Evolutionary conservation across 2,797 vertebrate species (phyloP).

Genomic region (Hipposideros larvatus): DNA sequence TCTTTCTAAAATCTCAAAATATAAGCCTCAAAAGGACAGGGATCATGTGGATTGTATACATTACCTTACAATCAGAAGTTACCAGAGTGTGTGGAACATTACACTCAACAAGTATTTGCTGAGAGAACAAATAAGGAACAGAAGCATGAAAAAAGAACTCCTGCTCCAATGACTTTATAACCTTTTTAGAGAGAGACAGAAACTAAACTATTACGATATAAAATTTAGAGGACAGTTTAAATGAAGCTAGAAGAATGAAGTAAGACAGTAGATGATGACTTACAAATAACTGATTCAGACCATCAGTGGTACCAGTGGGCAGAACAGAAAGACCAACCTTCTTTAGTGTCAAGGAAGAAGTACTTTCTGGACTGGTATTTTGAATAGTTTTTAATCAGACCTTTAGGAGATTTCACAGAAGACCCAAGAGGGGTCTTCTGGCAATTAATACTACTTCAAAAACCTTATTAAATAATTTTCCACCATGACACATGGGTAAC

Average conservation of each 20-base stretch:
- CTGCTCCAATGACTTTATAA: background rate
- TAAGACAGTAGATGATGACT: background rate
- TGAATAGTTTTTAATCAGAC: background rate
- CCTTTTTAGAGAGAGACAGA: background rate
- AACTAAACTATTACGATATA: background rate
- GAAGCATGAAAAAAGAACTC: background rate
- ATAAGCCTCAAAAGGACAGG: background rate
- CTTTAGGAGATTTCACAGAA: background rate
- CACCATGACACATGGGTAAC: background rate
- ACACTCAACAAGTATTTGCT: background rate
- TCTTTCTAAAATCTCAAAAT: background rate
- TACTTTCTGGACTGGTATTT: background rate
- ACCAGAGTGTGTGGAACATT: background rate
- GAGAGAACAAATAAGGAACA: background rate
- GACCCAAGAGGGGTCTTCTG: background rate
- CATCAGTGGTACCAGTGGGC: background rate
- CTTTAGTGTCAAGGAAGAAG: background rate
- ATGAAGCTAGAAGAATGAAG: background rate
- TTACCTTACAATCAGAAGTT: background rate
- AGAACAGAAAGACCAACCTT: background rate
- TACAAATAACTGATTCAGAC: background rate
- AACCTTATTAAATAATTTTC: background rate
- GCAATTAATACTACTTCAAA: background rate
- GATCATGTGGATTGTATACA: too few species aligned
- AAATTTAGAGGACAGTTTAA: background rate